These are phyloP conservation scores for Campodea augens DNA, from an alignment of 1,140 invertebrate species.

Conservation along the genomic window DNA sequence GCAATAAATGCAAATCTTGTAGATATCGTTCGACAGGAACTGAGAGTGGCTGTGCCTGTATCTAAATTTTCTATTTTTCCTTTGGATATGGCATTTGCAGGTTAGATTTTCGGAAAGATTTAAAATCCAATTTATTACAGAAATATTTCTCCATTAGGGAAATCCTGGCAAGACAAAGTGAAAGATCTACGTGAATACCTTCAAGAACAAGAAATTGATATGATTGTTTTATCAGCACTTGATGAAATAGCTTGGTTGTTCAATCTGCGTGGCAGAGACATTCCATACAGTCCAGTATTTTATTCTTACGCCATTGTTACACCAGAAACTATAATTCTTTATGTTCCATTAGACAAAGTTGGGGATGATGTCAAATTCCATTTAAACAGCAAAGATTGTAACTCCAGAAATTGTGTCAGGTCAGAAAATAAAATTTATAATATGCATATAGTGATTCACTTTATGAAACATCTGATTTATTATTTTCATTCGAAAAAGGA, in stretches of 20 bases:
- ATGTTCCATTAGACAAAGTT: slow-evolving; percentile 26
- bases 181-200: slow-evolving; percentile 42
- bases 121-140: too few species aligned
- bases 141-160: slow-evolving; percentile 26
- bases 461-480: too few species aligned
- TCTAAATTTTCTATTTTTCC: background rate
- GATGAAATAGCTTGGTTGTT: slow-evolving; percentile 89
- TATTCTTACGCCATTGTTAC: slow-evolving; percentile 57
- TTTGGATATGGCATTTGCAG: background rate
- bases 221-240: slow-evolving; percentile 65
- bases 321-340: slow-evolving; percentile 36
- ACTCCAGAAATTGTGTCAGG: slow-evolving; percentile 11
- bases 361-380: slow-evolving; percentile 19
- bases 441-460: background rate
- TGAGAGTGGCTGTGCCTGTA: too few species aligned
- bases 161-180: slow-evolving; percentile 52
- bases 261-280: slow-evolving; percentile 82
- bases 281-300: slow-evolving; percentile 70
- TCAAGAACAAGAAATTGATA: slow-evolving; percentile 40
- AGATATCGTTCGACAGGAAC: too few species aligned
- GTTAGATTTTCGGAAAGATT: background rate
- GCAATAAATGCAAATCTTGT: too few species aligned
- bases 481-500: too few species aligned
- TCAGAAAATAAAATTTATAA: slow-evolving; percentile 8
- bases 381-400: slow-evolving; percentile 13